Base-by-base conservation (phyloP, 2,113 vertebrate species). In the Perca flavescens region DNA sequence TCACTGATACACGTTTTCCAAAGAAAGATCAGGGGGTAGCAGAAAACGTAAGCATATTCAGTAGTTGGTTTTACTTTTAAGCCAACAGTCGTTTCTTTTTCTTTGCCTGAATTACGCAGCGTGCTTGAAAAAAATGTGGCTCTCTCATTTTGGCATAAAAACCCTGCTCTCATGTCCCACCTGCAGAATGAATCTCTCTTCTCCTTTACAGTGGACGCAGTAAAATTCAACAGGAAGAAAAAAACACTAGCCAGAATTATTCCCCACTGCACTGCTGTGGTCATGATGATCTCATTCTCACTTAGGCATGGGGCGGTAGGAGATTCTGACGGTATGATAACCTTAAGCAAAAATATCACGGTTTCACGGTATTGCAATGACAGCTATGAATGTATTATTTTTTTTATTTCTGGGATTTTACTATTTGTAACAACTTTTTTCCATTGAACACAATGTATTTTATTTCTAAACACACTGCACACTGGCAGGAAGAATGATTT, bases 171-270 rank as follows among this genome's bases (percentile, higher is more conserved):
- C 22, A 49, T 53, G 21, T 52, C 58, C 28, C 28, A 36, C 31
- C 28, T 71, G 54, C 60, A 75, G 65, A 85, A 74, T 79, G 14
- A 80, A 76, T 86, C 50, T 64, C 31, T 65, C 43, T 17, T 68
- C 52, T 77, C 43, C 22, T 21, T 74, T 17, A 69, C 47, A 49
- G 22, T 56, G 63, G 65, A 67, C 52, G 28, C 43, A 22, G 43
- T 17, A 43, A 67, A 77, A 79, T 71, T 78, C 66, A 64, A 64
- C 77, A 56, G 56, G 28, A 58, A 56, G 56, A 78, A 58, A 56
- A 56, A 78, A 71, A 80, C 79, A 62, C 70, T 79, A 56, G 84
- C 2, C 71, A 83, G 77, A 87, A 80, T 86, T 84, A 82, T 84
- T 77, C 62, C 77, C 60, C 73, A 34, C 70, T 76, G 60, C 75